These are phyloP conservation scores for Diprion similis DNA, from an alignment of 1,140 invertebrate genomes.

Conservation along the genomic window DNA sequence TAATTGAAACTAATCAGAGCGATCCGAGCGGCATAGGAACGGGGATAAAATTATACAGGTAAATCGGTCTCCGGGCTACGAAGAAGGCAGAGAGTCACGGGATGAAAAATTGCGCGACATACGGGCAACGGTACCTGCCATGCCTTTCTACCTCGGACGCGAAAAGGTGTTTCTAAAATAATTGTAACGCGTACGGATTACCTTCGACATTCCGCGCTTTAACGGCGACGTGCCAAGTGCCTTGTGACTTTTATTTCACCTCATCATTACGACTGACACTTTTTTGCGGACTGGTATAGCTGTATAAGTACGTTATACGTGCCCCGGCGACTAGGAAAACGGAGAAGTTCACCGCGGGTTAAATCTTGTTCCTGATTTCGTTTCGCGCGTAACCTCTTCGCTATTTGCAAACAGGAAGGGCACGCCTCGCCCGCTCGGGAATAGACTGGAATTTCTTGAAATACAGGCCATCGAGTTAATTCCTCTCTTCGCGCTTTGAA, in stretches of 20 bases:
- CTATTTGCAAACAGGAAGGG: slow-evolving; percentile 1
- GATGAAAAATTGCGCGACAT: too few relatives aligned
- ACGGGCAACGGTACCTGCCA: too few relatives aligned
- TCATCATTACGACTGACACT: background rate
- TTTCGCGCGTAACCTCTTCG: background rate
- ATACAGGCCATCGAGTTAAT: slow-evolving; percentile 5
- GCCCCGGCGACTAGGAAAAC: background rate
- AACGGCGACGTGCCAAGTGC: too few relatives aligned
- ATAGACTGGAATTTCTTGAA: background rate
- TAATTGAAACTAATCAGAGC: slow-evolving; percentile 1
- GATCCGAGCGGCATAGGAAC: background rate
- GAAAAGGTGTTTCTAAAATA: background rate
- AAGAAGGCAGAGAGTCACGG: too few relatives aligned
- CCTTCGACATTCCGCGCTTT: background rate
- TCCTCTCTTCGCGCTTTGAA: slow-evolving; percentile 7
- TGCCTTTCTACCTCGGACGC: too few relatives aligned
- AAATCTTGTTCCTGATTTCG: background rate
- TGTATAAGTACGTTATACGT: background rate
- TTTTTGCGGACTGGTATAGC: background rate
- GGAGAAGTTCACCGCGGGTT: background rate
- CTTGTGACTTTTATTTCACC: background rate
- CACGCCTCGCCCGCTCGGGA: background rate
- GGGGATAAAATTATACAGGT: too few relatives aligned
- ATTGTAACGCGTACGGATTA: background rate
- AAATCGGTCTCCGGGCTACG: too few relatives aligned